Evolutionary conservation across 2,888 invertebrate species (phyloP), one percentile per base, ranked within the genome.

Genomic region (Lasioglossum calceatum): DNA sequence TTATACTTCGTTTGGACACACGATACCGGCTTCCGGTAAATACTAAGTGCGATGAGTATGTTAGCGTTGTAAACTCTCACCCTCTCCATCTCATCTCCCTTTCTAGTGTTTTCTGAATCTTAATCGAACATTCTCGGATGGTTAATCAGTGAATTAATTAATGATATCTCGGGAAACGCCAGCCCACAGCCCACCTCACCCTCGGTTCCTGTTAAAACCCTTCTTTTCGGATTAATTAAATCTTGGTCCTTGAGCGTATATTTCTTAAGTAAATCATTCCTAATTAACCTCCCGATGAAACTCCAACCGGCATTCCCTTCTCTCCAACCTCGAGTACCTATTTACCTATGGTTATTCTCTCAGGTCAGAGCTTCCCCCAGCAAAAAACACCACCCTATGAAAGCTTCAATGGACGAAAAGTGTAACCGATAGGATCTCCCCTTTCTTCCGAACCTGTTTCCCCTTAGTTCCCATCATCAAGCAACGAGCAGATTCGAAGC

Each of bases 161-260:
- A 36, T 79, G 84, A 88, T 87, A 88, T 84, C 23, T 71, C 75
- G 54, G 50, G 23, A 76, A 39, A 78, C 74, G 42, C 79, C 77
- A 27, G 73, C 14, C 58, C 16, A 36, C 4, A 23, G 32, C 44
- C 64, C 44, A 42, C 42, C 7, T 14, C 36, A 47, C 73, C 61
- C 16, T 70, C 78, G n/a, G 42, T 67, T 47, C 3, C n/a, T 50
- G 32, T 73, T 79, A 75, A 75, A 83, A 82, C n/a, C 74, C 58
- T 19, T 78, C 64, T 77, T 16, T 27, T 82, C 89, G 87, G 86
- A 91, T 88, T 89, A 89, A 92, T 91, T 88, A 89, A 58, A 91
- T 92, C 90, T 93, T 93, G 93, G 93, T 93, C 93, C 92, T 93
- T 92, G 90, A 86, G 81, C 88, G 84, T 88, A 72, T 84, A 81